Evolutionary conservation across 2,113 vertebrate genomes (phyloP).

Genomic region (Grallaria varia): DNA sequence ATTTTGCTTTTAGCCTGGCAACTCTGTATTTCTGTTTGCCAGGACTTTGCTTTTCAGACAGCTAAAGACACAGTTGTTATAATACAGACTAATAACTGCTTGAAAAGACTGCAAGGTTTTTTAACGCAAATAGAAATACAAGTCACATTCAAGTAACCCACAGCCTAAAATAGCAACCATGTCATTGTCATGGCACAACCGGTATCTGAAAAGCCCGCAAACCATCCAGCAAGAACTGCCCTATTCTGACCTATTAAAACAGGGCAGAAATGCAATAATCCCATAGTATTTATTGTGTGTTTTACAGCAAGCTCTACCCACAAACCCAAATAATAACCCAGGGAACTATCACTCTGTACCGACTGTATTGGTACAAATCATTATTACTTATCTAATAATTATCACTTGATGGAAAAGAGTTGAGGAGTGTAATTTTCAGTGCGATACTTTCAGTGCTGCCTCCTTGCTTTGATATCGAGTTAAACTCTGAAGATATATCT

Average conservation of each 20-base stretch:
- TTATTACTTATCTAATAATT: slow-evolving; percentile 63
- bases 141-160: slow-evolving; percentile 59
- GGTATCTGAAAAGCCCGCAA: slow-evolving; percentile 60
- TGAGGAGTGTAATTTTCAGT: slow-evolving; percentile 27
- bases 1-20: slow-evolving; percentile 34
- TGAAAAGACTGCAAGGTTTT: slow-evolving; percentile 37
- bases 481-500: slow-evolving; percentile 32
- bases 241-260: slow-evolving; percentile 64
- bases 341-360: slow-evolving; percentile 43
- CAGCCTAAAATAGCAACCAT: slow-evolving; percentile 55
- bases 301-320: slow-evolving; percentile 56
- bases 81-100: slow-evolving; percentile 58
- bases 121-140: slow-evolving; percentile 56
- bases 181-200: slow-evolving; percentile 50
- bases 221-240: slow-evolving; percentile 57
- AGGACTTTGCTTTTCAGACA: slow-evolving; percentile 22
- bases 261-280: slow-evolving; percentile 65
- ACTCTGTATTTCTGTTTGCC: neutral
- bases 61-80: slow-evolving; percentile 25
- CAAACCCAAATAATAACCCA: slow-evolving; percentile 52
- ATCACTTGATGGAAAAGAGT: slow-evolving; percentile 33
- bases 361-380: slow-evolving; percentile 50
- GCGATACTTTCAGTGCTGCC: slow-evolving; percentile 4
- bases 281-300: slow-evolving; percentile 13
- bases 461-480: neutral